Evolutionary conservation across 2,888 invertebrate species (phyloP).

Genomic region (Polyommatus iphigenia): DNA sequence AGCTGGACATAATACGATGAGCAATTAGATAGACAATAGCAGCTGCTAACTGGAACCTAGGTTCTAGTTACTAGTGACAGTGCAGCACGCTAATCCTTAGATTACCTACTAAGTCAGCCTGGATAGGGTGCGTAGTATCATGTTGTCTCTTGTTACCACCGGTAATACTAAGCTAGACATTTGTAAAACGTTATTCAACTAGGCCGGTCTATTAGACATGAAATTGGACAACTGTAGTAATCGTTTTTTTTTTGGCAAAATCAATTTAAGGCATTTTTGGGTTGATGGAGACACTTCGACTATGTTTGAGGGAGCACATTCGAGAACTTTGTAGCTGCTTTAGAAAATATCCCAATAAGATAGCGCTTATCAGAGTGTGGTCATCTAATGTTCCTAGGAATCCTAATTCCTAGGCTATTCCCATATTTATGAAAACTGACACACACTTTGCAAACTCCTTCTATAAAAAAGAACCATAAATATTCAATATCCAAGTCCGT

Average conservation of each 20-base stretch:
- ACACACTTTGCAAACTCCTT: too few relatives aligned
- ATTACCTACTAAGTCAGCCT: conserved; percentile 22
- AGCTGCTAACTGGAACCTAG: conserved; percentile 6
- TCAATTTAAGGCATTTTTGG: too few relatives aligned
- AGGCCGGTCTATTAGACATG: neutral
- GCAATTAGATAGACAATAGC: conserved; percentile 11
- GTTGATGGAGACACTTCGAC: too few relatives aligned
- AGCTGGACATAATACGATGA: neutral
- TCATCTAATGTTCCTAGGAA: too few relatives aligned
- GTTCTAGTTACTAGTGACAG: neutral
- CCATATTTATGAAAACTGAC: too few relatives aligned
- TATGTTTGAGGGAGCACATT: too few relatives aligned
- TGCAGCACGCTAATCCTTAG: conserved; percentile 6
- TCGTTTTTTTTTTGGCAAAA: neutral
- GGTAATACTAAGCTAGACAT: conserved; percentile 7
- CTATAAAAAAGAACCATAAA: neutral
- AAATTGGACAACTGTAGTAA: neutral
- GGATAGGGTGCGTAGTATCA: conserved; percentile 10
- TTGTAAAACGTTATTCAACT: conserved; percentile 9
- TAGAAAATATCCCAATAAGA: too few relatives aligned
- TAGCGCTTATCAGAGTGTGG: too few relatives aligned
- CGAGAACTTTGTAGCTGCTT: too few relatives aligned
- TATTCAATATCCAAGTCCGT: conserved; percentile 29
- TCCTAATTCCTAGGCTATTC: too few relatives aligned
- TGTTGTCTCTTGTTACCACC: neutral